phyloP scores from a whole-genome alignment of 2,797 vertebrate species.

The Sternarchorhynchus goeldii region DNA sequence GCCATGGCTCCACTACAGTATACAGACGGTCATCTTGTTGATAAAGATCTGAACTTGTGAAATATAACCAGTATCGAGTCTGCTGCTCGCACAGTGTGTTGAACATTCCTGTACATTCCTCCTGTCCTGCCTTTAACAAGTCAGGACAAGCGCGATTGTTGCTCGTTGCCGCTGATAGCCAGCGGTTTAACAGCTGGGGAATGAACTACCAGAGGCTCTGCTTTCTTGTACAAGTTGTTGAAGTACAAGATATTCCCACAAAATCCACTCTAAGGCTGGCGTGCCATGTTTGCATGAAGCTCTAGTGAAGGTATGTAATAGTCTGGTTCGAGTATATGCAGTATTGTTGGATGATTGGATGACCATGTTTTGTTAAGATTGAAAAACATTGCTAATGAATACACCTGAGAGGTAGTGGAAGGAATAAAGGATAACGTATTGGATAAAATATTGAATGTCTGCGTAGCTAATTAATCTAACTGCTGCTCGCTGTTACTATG shows the following conservation, averaged over 20 bases:
- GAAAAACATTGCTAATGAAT: no score
- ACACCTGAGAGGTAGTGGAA: not conserved
- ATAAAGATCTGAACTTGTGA: not conserved
- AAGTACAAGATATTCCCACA: not conserved
- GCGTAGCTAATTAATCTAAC: no score
- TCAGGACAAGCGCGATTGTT: constrained; percentile 1
- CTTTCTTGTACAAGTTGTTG: not conserved
- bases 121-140: not conserved
- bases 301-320: no score
- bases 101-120: constrained; percentile 15
- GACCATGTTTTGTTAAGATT: no score
- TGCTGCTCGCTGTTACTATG: constrained; percentile 8
- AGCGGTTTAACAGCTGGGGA: not conserved
- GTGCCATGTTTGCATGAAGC: no score
- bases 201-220: not conserved
- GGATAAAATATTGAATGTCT: not conserved
- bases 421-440: no score
- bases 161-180: not conserved
- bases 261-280: not conserved
- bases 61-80: not conserved
- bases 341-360: no score
- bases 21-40: no score
- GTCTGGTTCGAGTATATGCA: no score
- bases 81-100: no score
- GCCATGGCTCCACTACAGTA: no score